A percentile compares a stretch with the other conserved stretches of the same genome.
phyloP scores from a whole-genome alignment of 92 coral and sea anemone genomes.

The Heteractis magnifica region DNA sequence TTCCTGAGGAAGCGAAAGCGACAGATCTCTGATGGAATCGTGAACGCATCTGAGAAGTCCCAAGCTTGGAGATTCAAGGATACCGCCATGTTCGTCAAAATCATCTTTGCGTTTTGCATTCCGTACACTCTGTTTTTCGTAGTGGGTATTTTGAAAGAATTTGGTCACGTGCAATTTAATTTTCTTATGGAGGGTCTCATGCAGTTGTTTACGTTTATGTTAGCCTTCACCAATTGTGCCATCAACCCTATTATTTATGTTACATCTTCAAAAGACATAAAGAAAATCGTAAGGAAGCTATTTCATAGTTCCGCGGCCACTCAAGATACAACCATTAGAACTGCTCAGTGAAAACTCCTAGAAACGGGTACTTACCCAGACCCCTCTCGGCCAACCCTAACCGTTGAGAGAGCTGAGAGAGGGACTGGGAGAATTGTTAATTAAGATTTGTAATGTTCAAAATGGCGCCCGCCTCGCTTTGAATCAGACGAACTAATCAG shows the following conservation, averaged over 20 bases:
- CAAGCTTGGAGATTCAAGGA: conserved; percentile 24
- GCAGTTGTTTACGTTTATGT: conserved; percentile 2
- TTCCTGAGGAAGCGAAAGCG: conserved; percentile 13
- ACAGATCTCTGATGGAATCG: neutral
- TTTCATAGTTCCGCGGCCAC: neutral
- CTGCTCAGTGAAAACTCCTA: neutral
- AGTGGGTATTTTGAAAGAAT: conserved; percentile 2
- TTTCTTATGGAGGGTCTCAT: neutral
- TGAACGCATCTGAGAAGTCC: neutral
- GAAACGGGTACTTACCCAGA: too few relatives aligned
- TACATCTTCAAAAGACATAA: conserved; percentile 10
- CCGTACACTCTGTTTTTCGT: conserved; percentile 23
- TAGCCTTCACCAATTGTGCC: conserved; percentile 24
- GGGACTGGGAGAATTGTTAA: too few relatives aligned
- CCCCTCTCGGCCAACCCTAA: too few relatives aligned
- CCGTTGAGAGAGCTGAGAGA: too few relatives aligned
- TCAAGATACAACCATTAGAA: neutral
- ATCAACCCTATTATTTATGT: conserved; percentile 14
- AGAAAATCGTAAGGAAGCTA: neutral
- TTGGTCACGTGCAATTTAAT: neutral
- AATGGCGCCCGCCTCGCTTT: too few relatives aligned
- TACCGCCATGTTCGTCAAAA: conserved; percentile 25
- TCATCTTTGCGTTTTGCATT: conserved; percentile 14
- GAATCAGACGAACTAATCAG: too few relatives aligned
- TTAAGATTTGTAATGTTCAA: too few relatives aligned